Percentiles rank a stretch among this genome's conserved stretches.
phyloP scores from a whole-genome alignment of 2,888 invertebrate genomes.

The Aricia artaxerxes region DNA sequence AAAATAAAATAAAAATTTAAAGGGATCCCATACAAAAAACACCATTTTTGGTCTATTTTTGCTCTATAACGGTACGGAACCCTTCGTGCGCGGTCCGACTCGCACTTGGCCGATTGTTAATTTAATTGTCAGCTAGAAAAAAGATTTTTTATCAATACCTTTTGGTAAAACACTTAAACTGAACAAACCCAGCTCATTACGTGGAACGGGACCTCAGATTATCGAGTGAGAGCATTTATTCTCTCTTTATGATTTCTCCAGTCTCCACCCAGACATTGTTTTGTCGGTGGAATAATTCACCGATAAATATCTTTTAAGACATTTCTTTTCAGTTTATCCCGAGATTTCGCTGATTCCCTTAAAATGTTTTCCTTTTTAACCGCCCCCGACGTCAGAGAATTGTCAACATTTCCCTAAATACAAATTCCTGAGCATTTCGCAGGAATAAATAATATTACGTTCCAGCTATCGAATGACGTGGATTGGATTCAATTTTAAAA shows the following conservation, averaged over 20 bases:
- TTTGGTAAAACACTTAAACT: too few species aligned
- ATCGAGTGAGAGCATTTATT: constrained; percentile 49
- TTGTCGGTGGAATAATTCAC: constrained; percentile 67
- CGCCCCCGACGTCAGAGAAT: constrained; percentile 50
- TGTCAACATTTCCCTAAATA: constrained; percentile 37
- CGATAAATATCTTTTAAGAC: constrained; percentile 73
- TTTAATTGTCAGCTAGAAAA: too few species aligned
- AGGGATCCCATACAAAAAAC: too few species aligned
- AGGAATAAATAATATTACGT: constrained; percentile 21
- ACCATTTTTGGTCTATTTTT: too few species aligned
- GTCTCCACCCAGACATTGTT: constrained; percentile 52
- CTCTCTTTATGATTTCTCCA: constrained; percentile 61
- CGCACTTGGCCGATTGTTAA: too few species aligned
- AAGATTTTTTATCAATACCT: too few species aligned
- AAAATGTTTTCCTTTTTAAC: constrained; percentile 69
- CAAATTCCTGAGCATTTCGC: constrained; percentile 20
- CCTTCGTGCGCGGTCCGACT: too few species aligned
- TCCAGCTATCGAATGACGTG: constrained; percentile 13
- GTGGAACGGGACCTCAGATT: constrained; percentile 40
- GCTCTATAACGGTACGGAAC: too few species aligned
- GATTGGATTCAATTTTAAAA: constrained; percentile 17
- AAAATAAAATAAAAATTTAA: too few species aligned
- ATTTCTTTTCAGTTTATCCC: constrained; percentile 72
- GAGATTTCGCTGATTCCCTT: constrained; percentile 71
- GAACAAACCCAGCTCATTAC: constrained; percentile 37